Conservation (phyloP, 2,888 invertebrate genomes). For the Piscicola geometra region DNA sequence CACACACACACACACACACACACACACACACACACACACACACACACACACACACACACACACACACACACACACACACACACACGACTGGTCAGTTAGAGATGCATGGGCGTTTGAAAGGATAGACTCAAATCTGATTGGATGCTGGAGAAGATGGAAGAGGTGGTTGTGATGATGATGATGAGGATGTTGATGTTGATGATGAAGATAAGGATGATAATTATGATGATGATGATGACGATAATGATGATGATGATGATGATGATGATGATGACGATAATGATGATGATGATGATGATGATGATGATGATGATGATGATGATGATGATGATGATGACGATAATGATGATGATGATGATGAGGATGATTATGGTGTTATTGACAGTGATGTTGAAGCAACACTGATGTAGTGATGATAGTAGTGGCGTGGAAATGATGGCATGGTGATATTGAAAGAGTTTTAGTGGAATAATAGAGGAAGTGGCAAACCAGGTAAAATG, state of each 20-base stretch:
- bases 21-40: conserved; percentile 19
- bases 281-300: not conserved
- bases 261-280: not conserved
- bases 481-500: no score
- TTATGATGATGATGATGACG: not conserved
- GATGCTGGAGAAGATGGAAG: no score
- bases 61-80: conserved; percentile 16
- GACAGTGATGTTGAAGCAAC: no score
- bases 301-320: not conserved
- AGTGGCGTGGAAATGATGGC: no score
- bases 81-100: not conserved
- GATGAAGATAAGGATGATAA: not conserved
- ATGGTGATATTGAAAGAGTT: no score
- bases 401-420: no score
- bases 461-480: no score
- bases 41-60: conserved; percentile 19
- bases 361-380: not conserved
- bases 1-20: conserved; percentile 19
- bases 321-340: not conserved
- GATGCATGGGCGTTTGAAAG: no score
- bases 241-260: not conserved
- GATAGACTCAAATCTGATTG: no score
- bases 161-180: no score
- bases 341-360: not conserved
- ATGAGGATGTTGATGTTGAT: not conserved